A percentile compares a stretch with the other conserved stretches of the same genome.
phyloP scores from a whole-genome alignment of 1,140 invertebrate genomes.

The Panagrolaimus sp. region DNA sequence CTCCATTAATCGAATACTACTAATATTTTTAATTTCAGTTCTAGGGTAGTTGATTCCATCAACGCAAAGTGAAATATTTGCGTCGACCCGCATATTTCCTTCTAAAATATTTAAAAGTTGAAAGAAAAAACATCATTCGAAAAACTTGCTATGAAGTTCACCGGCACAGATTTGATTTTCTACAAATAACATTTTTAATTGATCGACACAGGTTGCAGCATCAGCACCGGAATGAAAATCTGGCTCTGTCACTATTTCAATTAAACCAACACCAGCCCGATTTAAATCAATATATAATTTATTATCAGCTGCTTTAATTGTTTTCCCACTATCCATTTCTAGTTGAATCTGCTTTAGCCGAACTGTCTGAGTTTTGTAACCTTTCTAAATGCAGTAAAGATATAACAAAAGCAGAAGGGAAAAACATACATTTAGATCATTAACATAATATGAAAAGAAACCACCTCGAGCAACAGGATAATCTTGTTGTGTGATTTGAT shows the following conservation, averaged over 20 bases:
- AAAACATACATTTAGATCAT: not conserved
- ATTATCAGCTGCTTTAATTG: conserved; percentile 71
- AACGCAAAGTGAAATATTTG: conserved; percentile 77
- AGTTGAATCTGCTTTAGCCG: conserved; percentile 82
- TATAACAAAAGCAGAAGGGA: not conserved
- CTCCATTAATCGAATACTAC: conserved; percentile 73
- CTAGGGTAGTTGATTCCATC: conserved; percentile 71
- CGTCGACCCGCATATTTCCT: conserved; percentile 92
- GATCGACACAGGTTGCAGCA: conserved; percentile 81
- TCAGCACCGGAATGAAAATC: conserved; percentile 80
- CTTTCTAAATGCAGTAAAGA: not conserved
- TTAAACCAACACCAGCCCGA: conserved; percentile 76
- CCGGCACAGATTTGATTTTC: conserved; percentile 74
- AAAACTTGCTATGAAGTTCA: conserved; percentile 76
- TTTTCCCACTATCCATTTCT: conserved; percentile 96
- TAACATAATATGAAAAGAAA: conserved; percentile 67
- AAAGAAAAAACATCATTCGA: conserved; percentile 7
- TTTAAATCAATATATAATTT: conserved; percentile 86
- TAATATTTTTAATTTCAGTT: conserved; percentile 92
- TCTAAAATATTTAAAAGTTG: conserved; percentile 64
- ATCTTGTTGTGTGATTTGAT: conserved; percentile 94
- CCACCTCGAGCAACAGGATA: conserved; percentile 80
- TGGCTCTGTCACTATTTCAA: conserved; percentile 94
- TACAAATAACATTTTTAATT: conserved; percentile 73
- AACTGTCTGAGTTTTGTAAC: conserved; percentile 23